A percentile compares a stretch with the other conserved stretches of the same genome.
phyloP scores from a whole-genome alignment of 1,140 invertebrate genomes.

The Delia radicum region DNA sequence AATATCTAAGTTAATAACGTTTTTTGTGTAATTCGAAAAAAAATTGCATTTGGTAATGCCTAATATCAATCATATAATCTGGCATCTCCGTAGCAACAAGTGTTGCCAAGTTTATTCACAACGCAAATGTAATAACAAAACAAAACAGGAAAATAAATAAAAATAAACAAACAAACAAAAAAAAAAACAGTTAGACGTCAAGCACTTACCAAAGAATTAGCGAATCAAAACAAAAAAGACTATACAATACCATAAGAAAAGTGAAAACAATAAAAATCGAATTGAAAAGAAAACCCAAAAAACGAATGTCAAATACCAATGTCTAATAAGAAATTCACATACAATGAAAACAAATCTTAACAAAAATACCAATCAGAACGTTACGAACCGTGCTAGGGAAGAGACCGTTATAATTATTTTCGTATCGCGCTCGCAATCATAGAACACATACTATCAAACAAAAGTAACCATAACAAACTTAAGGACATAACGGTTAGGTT shows the following conservation, averaged over 20 bases:
- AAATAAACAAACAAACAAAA: neutral
- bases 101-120: neutral
- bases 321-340: conserved; percentile 6
- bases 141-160: neutral
- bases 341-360: neutral
- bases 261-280: neutral
- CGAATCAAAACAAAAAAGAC: neutral
- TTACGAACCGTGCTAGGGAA: conserved; percentile 14
- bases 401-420: conserved; percentile 8
- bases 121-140: neutral
- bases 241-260: neutral
- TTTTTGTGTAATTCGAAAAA: too few species aligned
- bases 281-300: neutral
- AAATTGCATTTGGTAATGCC: too few species aligned
- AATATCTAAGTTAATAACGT: too few species aligned
- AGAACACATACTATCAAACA: neutral
- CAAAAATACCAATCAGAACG: conserved; percentile 5
- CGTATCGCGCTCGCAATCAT: neutral
- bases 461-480: neutral
- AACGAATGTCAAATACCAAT: conserved; percentile 16
- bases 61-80: too few species aligned
- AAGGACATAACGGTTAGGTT: neutral
- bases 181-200: neutral
- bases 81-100: too few species aligned
- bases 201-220: neutral